Base-by-base conservation (phyloP, 2,797 vertebrate genomes). In the Pantherophis alleghaniensis region DNA sequence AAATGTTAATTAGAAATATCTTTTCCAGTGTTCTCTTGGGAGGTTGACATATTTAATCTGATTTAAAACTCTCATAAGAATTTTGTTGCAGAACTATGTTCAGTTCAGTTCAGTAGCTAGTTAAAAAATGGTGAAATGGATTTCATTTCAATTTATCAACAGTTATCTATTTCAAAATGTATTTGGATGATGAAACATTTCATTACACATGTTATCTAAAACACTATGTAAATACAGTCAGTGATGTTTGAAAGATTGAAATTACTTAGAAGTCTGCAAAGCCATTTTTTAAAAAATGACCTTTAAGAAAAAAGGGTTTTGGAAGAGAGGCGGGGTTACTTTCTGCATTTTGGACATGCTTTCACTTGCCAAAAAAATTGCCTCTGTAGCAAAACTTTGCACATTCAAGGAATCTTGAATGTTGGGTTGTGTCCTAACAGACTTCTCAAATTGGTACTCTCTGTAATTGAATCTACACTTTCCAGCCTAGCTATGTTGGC, bases 111-210 rank as follows among this genome's bases (percentile, higher is more conserved):
- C 94, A 94, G 93, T 83, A 93, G 0, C 26, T 83, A 83, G 16
- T 95, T 94, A 91, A 94, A 88, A 94, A 95, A 57, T 87, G 6
- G 59, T 95, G 92, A 93, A 96, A 93, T 93, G 90, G 79, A 94
- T 94, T 95, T 95, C 94, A 95, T 96, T 96, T 96, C 66, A 89
- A 14, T 95, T 96, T 96, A 96, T 95, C 93, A 94, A 87, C 61
- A 89, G 32, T 88, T 79, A 96, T 63, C 63, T 88, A 89, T 93
- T 59, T 83, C 90, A 94, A 93, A 93, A 88, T 89, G 51, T 90
- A 37, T 96, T 92, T 96, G 90, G 79, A 1, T 0, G 66, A 92
- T 94, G 93, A 95, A 92, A 89, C 69, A 88, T 95, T 96, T 94
- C 18, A 91, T 95, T 96, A 93, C 11, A 87, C 92, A 87, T 95